Evolutionary conservation across 2,797 vertebrate species (phyloP).

Genomic region (Eupleurogrammus muticus): DNA sequence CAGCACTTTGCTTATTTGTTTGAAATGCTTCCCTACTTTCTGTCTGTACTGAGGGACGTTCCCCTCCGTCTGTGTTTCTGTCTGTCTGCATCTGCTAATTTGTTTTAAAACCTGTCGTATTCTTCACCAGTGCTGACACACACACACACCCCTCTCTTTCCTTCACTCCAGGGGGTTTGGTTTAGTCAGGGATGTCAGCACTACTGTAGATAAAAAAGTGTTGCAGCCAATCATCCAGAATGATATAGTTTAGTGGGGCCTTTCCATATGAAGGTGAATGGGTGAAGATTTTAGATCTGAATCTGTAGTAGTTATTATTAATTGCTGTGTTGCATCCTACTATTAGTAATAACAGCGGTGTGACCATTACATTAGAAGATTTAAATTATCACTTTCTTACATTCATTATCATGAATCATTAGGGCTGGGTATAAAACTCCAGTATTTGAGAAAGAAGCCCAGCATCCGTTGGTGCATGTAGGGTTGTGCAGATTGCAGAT

Average conservation of each 20-base stretch:
- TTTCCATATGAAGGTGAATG: neutral
- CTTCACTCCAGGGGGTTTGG: slow-evolving; percentile 42
- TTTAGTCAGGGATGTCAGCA: slow-evolving; percentile 57
- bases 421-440: too few relatives aligned
- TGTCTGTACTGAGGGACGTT: slow-evolving; percentile 2
- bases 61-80: slow-evolving; percentile 7
- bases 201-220: slow-evolving; percentile 42
- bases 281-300: neutral
- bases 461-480: neutral
- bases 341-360: neutral
- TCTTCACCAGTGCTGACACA: slow-evolving; percentile 38
- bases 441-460: neutral
- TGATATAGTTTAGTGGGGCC: slow-evolving; percentile 20
- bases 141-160: slow-evolving; percentile 17
- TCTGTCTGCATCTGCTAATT: slow-evolving; percentile 57
- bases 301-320: too few relatives aligned
- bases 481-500: too few relatives aligned
- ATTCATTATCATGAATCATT: neutral
- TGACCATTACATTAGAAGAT: too few relatives aligned
- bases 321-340: neutral
- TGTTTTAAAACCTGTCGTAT: slow-evolving; percentile 51
- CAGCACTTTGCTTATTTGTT: slow-evolving; percentile 20
- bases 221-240: slow-evolving; percentile 58
- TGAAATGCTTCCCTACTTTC: slow-evolving; percentile 3
- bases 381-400: neutral